phyloP scores from a whole-genome alignment of 2,797 vertebrate species.

The Holocentrus rufus region DNA sequence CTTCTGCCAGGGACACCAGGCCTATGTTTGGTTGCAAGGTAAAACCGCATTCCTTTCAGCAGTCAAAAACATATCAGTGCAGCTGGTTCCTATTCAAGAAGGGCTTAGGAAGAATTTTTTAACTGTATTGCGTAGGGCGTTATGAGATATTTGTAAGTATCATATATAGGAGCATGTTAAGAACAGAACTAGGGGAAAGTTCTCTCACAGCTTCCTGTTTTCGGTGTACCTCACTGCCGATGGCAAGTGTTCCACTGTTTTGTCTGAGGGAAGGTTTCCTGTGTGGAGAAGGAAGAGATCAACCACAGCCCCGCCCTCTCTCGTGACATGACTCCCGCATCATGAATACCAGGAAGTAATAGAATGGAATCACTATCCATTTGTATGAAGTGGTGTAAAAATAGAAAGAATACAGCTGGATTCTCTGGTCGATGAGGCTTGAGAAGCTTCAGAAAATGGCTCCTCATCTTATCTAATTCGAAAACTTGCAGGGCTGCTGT shows the following conservation, averaged over 20 bases:
- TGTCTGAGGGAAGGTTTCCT: slow-evolving; percentile 65
- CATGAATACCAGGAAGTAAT: slow-evolving; percentile 17
- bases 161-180: slow-evolving; percentile 24
- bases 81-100: neutral
- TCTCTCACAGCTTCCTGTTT: slow-evolving; percentile 78
- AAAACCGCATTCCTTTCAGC: neutral
- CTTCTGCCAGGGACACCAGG: neutral
- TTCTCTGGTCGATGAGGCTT: neutral
- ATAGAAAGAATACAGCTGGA: neutral
- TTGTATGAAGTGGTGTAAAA: neutral
- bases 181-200: slow-evolving; percentile 66
- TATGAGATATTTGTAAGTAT: slow-evolving; percentile 6
- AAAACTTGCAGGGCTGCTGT: too few relatives aligned
- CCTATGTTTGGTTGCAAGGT: neutral
- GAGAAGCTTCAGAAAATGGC: too few relatives aligned
- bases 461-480: too few relatives aligned
- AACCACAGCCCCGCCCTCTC: slow-evolving; percentile 13
- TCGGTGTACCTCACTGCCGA: slow-evolving; percentile 45
- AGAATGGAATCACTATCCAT: neutral
- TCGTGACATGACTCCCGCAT: slow-evolving; percentile 14
- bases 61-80: neutral
- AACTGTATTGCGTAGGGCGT: neutral
- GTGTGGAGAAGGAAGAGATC: slow-evolving; percentile 59
- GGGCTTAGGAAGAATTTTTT: neutral
- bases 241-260: slow-evolving; percentile 52